Evolutionary conservation across 2,113 vertebrate genomes (phyloP).

Genomic region (Bufo gargarizans): DNA sequence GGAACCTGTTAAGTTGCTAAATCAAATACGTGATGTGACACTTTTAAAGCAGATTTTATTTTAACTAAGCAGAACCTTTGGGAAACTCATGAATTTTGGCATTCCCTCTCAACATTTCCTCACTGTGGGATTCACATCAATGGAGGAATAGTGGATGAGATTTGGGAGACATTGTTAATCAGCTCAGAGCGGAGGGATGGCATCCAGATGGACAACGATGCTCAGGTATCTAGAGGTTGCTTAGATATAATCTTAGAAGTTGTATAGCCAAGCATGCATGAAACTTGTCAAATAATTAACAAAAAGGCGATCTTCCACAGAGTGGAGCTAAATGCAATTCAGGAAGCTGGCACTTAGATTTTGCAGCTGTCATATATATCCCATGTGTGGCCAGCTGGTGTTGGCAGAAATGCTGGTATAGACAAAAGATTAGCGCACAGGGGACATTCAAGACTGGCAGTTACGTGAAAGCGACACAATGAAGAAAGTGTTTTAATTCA

Average conservation of each 20-base stretch:
- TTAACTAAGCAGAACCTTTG: neutral
- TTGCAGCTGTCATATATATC: constrained; percentile 57
- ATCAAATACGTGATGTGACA: constrained; percentile 15
- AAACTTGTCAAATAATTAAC: constrained; percentile 57
- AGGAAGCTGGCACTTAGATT: constrained; percentile 55
- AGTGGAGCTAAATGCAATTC: constrained; percentile 52
- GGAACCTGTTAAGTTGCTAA: neutral
- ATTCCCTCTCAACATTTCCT: constrained; percentile 4
- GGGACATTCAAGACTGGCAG: constrained; percentile 56
- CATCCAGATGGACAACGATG: constrained; percentile 49
- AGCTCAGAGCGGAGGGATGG: neutral
- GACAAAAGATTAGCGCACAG: constrained; percentile 55
- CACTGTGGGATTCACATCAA: constrained; percentile 5
- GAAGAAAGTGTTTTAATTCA: constrained; percentile 55
- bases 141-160: constrained; percentile 9
- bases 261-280: constrained; percentile 47
- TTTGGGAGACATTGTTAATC: constrained; percentile 37
- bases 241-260: constrained; percentile 54
- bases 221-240: constrained; percentile 50
- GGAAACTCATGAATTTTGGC: constrained; percentile 2
- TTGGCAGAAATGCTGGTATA: constrained; percentile 47
- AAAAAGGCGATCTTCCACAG: constrained; percentile 49
- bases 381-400: constrained; percentile 59
- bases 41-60: constrained; percentile 34
- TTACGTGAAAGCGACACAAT: constrained; percentile 56